Percentiles rank a stretch among this genome's conserved stretches.
phyloP scores from a whole-genome alignment of 2,113 vertebrate genomes.

The Gambusia affinis region DNA sequence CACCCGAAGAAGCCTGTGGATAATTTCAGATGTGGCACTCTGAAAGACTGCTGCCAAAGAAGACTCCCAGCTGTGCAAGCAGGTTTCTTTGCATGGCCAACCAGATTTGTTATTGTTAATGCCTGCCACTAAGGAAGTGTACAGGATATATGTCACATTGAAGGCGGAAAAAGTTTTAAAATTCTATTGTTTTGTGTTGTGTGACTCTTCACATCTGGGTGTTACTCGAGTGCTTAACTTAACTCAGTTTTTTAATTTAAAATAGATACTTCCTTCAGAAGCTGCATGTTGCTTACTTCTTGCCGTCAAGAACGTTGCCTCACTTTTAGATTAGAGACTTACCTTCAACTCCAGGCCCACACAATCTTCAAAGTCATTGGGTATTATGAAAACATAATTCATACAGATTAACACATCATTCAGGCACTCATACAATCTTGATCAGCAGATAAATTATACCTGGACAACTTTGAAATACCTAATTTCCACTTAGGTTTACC shows the following conservation, averaged over 20 bases:
- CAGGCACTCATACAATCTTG: slow-evolving; percentile 22
- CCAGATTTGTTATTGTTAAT: no score
- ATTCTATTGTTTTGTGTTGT: no score
- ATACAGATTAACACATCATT: slow-evolving; percentile 31
- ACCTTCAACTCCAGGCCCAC: slow-evolving; percentile 18
- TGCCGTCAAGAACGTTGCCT: slow-evolving; percentile 20
- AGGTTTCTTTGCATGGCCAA: no score
- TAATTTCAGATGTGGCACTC: no score
- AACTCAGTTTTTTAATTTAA: neutral
- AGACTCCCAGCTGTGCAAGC: no score
- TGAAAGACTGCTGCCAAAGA: no score
- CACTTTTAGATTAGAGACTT: slow-evolving; percentile 32
- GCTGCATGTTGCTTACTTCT: neutral
- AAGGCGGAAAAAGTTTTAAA: no score
- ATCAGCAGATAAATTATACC: slow-evolving; percentile 13
- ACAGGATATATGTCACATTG: no score
- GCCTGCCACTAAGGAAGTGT: no score
- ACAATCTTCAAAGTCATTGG: slow-evolving; percentile 36
- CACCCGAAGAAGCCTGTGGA: no score
- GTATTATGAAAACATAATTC: slow-evolving; percentile 32
- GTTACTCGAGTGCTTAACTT: neutral
- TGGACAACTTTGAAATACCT: slow-evolving; percentile 24
- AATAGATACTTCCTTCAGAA: slow-evolving; percentile 20
- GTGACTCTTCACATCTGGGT: no score
- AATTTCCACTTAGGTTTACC: slow-evolving; percentile 34